Base-by-base conservation (phyloP, 2,888 invertebrate genomes). In the Sialis lutaria region DNA sequence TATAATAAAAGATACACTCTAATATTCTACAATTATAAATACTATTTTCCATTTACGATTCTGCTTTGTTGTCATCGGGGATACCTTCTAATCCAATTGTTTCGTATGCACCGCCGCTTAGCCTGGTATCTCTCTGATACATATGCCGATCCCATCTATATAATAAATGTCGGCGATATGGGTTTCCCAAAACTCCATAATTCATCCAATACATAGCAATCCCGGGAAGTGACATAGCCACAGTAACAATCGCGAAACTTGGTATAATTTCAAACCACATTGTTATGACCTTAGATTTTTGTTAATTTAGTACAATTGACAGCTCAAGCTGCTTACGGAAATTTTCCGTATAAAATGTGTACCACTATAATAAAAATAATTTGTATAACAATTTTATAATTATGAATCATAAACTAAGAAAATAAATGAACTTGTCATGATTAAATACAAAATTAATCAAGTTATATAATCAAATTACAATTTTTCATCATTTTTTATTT, bases 231-330 rank as follows among this genome's bases (percentile, higher is more conserved):
- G 74, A 72, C 53, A 81, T 47, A 2, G 68, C 74, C 37, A 68
- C 74, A 41, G 71, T 65, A 46, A 81, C 73, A 51, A 81, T 75
- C 51, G 66, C 68, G 51, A 73, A 71, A 55, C 74, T 70, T 9
- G 81, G 81, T 55, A 81, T 56, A 60, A 80, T 73, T 74, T 82
- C 81, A 63, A 76, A 81, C 82, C 81, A 82, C 81, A 82, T 82
- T 60, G 55, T 63, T 33, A 35, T n/a, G 40, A 13, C 6, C 13
- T 40, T 40, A 40, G 22, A 9, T 40, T 40, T 40, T 6, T 5
- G 6, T 40, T 39, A 39, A 39, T 12, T 39, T 10, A 40, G 22
- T 22, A 22, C 22, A 22, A 22, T 22, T 22, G 22, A 22, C 22
- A 22, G 22, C 22, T 22, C 22, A 22, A 22, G 22, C 22, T 22